A percentile compares a stretch with the other conserved stretches of the same genome.
Evolutionary conservation across 2,113 vertebrate species (phyloP).

Genomic region (Nycticorax nycticorax): DNA sequence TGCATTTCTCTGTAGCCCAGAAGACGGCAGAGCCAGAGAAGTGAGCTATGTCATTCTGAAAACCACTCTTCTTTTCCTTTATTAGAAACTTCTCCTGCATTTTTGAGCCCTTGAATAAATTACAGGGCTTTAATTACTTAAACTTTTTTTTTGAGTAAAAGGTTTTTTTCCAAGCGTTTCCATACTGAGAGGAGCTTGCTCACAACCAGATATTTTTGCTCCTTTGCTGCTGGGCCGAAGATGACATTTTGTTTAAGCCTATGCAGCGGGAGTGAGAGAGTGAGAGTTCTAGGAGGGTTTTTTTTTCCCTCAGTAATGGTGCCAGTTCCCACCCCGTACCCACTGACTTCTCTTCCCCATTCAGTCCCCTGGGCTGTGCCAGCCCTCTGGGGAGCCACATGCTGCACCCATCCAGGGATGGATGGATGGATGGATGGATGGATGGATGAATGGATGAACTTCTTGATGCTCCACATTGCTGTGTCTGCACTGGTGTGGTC

Average conservation of each 20-base stretch:
- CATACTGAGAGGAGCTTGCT: neutral
- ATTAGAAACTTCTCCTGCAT: neutral
- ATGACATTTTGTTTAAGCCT: neutral
- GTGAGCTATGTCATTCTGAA: neutral
- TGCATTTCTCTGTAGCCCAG: neutral
- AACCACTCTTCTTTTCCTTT: neutral
- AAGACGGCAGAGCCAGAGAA: neutral
- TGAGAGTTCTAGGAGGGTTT: neutral
- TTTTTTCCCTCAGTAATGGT: neutral
- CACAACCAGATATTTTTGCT: neutral
- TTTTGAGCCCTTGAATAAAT: neutral
- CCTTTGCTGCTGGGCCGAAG: neutral
- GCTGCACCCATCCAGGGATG: neutral
- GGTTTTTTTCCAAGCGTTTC: neutral
- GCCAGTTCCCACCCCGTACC: neutral
- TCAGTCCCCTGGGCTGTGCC: neutral
- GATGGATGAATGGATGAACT: neutral
- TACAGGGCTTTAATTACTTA: neutral
- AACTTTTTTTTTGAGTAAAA: neutral
- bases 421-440: too few relatives aligned
- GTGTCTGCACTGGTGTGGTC: neutral
- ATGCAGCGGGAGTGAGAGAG: neutral
- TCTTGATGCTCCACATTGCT: neutral
- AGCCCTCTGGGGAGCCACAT: rapidly evolving
- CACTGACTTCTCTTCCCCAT: neutral